Evolutionary conservation across 2,113 vertebrate species (phyloP), one percentile per base, ranked within the genome.

Genomic region (Larimichthys crocea): DNA sequence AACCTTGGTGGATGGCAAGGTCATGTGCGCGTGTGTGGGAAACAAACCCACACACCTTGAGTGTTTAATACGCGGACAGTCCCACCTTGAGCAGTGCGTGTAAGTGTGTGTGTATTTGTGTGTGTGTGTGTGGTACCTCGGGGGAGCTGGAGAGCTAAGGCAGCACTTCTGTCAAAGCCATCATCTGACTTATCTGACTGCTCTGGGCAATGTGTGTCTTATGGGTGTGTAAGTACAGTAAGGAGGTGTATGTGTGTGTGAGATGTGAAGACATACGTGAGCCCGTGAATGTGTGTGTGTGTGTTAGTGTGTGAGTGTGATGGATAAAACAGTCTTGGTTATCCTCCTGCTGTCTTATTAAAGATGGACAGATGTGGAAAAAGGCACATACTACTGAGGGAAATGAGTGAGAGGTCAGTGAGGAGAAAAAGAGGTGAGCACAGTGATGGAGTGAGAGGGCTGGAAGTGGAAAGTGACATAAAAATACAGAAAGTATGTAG

Each of bases 141-240:
- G 85, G 80, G 81, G 67, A 84, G 83, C 83, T 81, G 55, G 59
- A 88, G 74, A 83, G 92, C 92, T 52, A 92, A 88, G 82, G 84
- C 91, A 91, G 90, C 93, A 92, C 87, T 93, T 89, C 91, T 94
- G 93, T 92, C 92, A 87, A 88, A 91, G 84, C 79, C 84, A 92
- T 92, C 90, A 91, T 86, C 84, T 85, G 81, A 92, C 84, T 91
- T 92, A 90, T 92, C 91, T 88, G 77, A 90, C 83, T 29, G 79
- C 89, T 88, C 22, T 70, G 82, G 89, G 89, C 80, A 11, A 12
- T 31, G 29, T 74, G 83, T 26, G 62, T 26, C 67, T 81, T 24
- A 52, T 70, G 61, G 57, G 75, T 76, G 74, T 82, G 63, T 62
- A 50, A 77, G 83, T 74, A 57, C 80, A 78, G 74, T 46, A 31